Base-by-base conservation (phyloP, 2,797 vertebrate species). In the Crocodylus rhombifer region DNA sequence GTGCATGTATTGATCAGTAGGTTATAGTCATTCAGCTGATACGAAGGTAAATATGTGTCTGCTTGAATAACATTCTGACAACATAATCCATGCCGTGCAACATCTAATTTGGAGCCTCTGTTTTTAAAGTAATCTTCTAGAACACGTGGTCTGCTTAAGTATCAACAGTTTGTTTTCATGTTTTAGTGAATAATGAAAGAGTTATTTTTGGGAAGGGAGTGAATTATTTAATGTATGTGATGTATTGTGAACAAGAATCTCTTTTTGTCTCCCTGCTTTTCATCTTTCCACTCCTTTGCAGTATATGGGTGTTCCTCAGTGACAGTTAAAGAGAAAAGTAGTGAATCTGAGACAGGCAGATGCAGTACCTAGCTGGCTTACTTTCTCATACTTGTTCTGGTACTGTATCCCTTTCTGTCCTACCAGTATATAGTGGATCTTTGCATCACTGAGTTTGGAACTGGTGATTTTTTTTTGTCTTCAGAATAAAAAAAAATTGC, bases 1-100 rank as follows among this genome's bases (percentile, higher is more conserved):
- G 0, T 6, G 17, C 14, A 1, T 6, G 0, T 5, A 18, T 5
- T 16, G 16, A n/a, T 3, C 4, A 30, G 63, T 10, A 62, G 21
- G 62, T 69, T 26, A 15, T 77, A 56, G 79, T 82, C 67, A 74
- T 4, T 4, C 64, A 6, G 79, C 73, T 65, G 77, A 25, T 21
- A 51, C 11, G 30, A 55, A 90, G 76, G 86, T 69, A 77, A 83
- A 89, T 21, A 79, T 86, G n/a, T 8, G 64, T 79, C 76, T 84
- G 78, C 76, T 86, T 63, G 87, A 82, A 42, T 87, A 92, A 82
- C 67, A 16, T 13, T 75, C 58, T 89, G 79, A 9, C 71, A 4
- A n/a, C 10, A 61, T 61, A 82, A 88, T 56, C 60, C 2, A 3
- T 93, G 86, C 90, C 82, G 78, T 91, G 67, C 81, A 86, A 86